These are phyloP conservation scores for Ceyx cyanopectus DNA, from an alignment of 2,113 vertebrate genomes.

Conservation along the genomic window DNA sequence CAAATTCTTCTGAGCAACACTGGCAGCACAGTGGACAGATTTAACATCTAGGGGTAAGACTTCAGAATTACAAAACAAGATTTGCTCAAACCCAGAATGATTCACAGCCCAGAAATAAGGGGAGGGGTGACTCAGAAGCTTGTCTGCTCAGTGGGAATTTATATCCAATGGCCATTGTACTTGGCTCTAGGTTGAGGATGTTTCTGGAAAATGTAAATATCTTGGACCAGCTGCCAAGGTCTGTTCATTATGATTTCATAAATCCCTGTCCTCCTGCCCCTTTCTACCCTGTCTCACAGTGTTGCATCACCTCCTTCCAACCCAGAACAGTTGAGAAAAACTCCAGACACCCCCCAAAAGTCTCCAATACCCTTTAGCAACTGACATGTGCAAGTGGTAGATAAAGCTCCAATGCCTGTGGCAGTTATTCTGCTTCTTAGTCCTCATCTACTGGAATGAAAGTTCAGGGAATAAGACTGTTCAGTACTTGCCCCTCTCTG, in stretches of 20 bases:
- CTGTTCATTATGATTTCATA: background rate
- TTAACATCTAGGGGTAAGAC: background rate
- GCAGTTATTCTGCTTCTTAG: background rate
- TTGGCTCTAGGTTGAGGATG: background rate
- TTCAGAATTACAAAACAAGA: background rate
- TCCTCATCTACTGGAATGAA: background rate
- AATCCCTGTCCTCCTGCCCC: background rate
- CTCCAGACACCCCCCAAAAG: background rate
- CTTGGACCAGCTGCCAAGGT: background rate
- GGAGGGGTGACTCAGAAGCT: background rate
- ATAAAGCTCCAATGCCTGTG: background rate
- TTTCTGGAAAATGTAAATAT: background rate
- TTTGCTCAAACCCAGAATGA: background rate
- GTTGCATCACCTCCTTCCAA: background rate
- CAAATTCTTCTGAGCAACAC: accelerated
- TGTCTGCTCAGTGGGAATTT: background rate
- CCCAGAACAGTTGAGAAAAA: background rate
- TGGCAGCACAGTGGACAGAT: background rate
- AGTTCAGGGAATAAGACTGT: background rate
- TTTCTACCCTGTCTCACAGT: background rate
- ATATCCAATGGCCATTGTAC: background rate
- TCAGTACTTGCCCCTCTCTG: background rate
- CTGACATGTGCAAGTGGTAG: accelerated
- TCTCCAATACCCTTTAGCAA: background rate
- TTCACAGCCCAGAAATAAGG: background rate